A percentile compares a stretch with the other conserved stretches of the same genome.
Evolutionary conservation across 2,797 vertebrate species (phyloP).

Genomic region (Brotula barbata): DNA sequence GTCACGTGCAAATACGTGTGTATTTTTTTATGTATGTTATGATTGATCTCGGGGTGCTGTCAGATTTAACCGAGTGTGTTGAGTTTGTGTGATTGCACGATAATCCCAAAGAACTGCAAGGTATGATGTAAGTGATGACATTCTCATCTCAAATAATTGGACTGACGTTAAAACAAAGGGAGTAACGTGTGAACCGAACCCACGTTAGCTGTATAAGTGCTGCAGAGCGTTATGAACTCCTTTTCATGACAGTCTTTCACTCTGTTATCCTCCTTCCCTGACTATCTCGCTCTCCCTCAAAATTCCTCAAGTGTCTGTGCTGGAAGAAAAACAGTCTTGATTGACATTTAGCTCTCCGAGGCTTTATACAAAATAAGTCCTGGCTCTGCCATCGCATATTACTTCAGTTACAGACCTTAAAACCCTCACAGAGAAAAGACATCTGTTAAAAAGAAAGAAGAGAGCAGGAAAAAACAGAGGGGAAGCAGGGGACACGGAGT

Average conservation of each 20-base stretch:
- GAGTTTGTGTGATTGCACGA: no score
- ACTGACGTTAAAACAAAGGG: constrained; percentile 5
- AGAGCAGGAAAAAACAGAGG: constrained; percentile 32
- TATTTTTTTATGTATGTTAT: no score
- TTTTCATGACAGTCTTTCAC: constrained; percentile 42
- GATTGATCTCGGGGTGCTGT: no score
- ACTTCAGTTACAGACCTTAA: constrained; percentile 73
- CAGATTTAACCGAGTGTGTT: no score
- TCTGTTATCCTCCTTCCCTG: constrained; percentile 48
- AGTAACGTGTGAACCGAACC: background rate
- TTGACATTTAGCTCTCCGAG: constrained; percentile 77
- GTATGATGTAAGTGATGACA: background rate
- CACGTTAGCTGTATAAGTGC: constrained; percentile 28
- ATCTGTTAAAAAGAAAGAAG: constrained; percentile 66
- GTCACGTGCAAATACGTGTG: no score
- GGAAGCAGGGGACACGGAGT: constrained; percentile 49
- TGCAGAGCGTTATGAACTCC: constrained; percentile 18
- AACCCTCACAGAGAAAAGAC: constrained; percentile 66
- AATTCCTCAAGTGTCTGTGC: constrained; percentile 75
- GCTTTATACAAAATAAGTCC: constrained; percentile 70
- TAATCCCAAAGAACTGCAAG: background rate
- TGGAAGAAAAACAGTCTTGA: constrained; percentile 77
- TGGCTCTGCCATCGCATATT: constrained; percentile 72
- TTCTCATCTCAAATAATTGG: background rate
- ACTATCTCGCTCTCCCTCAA: constrained; percentile 69